Percentiles rank a stretch among this genome's conserved stretches.
Conservation (phyloP, 2,888 invertebrate genomes). For the Erebia aethiops region DNA sequence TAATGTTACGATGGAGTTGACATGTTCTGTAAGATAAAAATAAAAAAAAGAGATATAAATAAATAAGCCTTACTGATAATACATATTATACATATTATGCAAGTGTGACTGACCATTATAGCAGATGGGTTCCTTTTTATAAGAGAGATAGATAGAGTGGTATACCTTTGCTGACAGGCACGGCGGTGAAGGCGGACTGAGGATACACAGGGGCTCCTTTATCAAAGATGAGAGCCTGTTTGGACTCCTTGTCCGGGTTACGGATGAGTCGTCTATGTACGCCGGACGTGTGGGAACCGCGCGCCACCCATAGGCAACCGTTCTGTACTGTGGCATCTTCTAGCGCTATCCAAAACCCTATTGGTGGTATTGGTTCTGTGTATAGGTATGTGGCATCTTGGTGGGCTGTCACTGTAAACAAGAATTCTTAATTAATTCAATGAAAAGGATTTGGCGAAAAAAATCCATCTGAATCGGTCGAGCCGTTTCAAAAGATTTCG, state of each 20-base stretch:
- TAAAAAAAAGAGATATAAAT: too few relatives aligned
- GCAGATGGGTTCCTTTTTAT: not conserved
- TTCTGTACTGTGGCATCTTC: conserved; percentile 96
- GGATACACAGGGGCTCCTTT: conserved; percentile 87
- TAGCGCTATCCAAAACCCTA: conserved; percentile 98
- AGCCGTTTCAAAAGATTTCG: too few relatives aligned
- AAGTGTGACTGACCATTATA: not conserved
- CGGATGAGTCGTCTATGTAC: conserved; percentile 88
- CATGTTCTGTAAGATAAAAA: too few relatives aligned
- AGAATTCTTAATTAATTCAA: not conserved
- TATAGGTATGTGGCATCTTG: conserved; percentile 95
- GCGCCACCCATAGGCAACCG: conserved; percentile 96
- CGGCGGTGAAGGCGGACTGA: conserved; percentile 88
- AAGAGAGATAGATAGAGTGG: not conserved
- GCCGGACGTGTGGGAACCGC: conserved; percentile 94
- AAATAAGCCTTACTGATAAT: too few relatives aligned
- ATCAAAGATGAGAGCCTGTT: conserved; percentile 85
- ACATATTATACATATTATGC: too few relatives aligned
- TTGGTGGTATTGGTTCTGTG: conserved; percentile 90
- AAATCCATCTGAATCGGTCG: too few relatives aligned
- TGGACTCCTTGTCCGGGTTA: conserved; percentile 85
- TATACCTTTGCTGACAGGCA: conserved; percentile 92
- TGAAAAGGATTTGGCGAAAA: too few relatives aligned
- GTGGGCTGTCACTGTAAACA: conserved; percentile 86
- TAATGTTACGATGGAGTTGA: too few relatives aligned